Base-by-base conservation (phyloP, 2,888 invertebrate genomes). In the Automeris io region DNA sequence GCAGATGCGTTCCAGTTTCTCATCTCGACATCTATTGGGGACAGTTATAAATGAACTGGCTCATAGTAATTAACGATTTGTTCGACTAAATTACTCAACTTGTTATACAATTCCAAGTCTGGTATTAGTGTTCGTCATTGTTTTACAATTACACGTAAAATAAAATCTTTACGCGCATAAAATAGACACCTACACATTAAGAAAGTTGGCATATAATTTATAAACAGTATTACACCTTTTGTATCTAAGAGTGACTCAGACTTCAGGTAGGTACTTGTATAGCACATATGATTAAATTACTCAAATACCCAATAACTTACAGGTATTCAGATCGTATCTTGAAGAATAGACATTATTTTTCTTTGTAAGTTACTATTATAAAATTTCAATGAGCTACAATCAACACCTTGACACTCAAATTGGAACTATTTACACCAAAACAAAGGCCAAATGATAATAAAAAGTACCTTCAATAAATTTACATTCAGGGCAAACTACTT, bases 1-100 rank as follows among this genome's bases (percentile, higher is more conserved):
- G 67, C 65, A 70, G 71, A 67, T 70, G 67, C 61, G 78, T 66
- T 82, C 80, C 54, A 78, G 70, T 80, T 85, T 81, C 73, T 63
- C 67, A 64, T 76, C 70, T 77, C 61, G 45, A 48, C 56, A 58
- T 67, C 46, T 62, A 70, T 64, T 65, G 61, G 66, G 61, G 58
- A 68, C 65, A 48, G 67, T 68, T 76, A 70, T 77, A 67, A 76
- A 70, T 78, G 74, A 69, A 73, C 71, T 68, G 70, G 70, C 59
- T 59, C 46, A 29, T n/a, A 29, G 57, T 59, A 63, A 71, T 71
- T 71, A 68, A 64, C 55, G 61, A 67, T 74, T 67, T 57, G 69
- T 73, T 75, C 67, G 66, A 70, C 62, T 57, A 55, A 70, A 66
- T 63, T 58, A 47, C 47, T 46, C 47, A 54, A 55, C 62, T 64